These are phyloP conservation scores for Leptinotarsa texana DNA, from an alignment of 1,140 invertebrate genomes.

Conservation along the genomic window DNA sequence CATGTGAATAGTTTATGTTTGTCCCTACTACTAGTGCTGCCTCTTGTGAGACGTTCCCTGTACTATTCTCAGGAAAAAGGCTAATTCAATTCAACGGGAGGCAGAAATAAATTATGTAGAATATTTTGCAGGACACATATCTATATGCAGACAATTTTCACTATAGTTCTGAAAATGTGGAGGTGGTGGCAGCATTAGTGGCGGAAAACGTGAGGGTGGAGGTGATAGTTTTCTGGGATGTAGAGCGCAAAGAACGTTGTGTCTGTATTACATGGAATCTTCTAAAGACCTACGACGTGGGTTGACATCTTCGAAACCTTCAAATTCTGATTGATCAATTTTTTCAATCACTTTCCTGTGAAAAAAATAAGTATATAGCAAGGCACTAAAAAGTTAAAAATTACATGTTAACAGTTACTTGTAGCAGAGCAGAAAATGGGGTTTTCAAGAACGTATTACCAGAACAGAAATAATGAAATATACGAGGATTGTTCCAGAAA, in stretches of 20 bases:
- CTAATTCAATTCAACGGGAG: slow-evolving; percentile 58
- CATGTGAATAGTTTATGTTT: too few relatives aligned
- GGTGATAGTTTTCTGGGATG: slow-evolving; percentile 60
- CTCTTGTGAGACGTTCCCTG: too few relatives aligned
- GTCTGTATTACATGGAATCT: slow-evolving; percentile 90
- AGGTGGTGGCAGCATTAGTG: slow-evolving; percentile 48
- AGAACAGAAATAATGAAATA: too few relatives aligned
- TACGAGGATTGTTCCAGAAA: too few relatives aligned
- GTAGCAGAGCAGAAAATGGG: background rate
- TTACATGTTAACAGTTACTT: background rate
- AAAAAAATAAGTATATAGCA: slow-evolving; percentile 35
- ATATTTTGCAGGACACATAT: slow-evolving; percentile 61
- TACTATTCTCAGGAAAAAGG: too few relatives aligned
- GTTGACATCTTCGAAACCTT: slow-evolving; percentile 87
- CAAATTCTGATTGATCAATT: slow-evolving; percentile 99
- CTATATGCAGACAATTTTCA: background rate
- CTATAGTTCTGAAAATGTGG: slow-evolving; percentile 47
- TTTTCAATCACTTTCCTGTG: slow-evolving; percentile 90
- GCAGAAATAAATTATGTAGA: slow-evolving; percentile 80
- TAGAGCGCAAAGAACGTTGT: slow-evolving; percentile 69
- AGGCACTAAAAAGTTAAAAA: too few relatives aligned
- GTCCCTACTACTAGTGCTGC: too few relatives aligned
- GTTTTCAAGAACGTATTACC: background rate
- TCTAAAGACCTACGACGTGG: slow-evolving; percentile 96
- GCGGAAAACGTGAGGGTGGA: slow-evolving; percentile 26